Evolutionary conservation across 2,888 invertebrate species (phyloP).

Genomic region (Eilema depressum): DNA sequence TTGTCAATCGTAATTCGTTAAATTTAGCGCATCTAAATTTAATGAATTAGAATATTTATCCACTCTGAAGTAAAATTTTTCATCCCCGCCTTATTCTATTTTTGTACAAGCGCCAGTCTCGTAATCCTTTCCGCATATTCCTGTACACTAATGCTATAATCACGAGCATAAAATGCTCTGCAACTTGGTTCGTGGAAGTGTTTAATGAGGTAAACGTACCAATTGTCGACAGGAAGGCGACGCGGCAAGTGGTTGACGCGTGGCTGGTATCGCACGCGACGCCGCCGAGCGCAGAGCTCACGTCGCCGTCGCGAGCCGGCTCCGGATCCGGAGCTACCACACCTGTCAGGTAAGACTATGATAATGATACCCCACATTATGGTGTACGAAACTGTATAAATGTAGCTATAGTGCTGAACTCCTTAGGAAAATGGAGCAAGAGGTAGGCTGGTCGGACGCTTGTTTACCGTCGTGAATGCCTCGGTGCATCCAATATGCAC

Average conservation of each 20-base stretch:
- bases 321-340: constrained; percentile 97
- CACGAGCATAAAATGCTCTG: constrained; percentile 25
- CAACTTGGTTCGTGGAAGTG: constrained; percentile 26
- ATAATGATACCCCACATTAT: too few relatives aligned
- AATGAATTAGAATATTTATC: neutral
- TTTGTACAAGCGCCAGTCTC: constrained; percentile 18
- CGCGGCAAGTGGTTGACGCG: constrained; percentile 96
- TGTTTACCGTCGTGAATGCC: neutral
- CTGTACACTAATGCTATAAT: constrained; percentile 33
- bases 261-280: constrained; percentile 97
- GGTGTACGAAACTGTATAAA: too few relatives aligned
- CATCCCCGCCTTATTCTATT: constrained; percentile 17
- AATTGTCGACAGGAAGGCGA: constrained; percentile 91
- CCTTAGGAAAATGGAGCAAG: neutral
- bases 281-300: constrained; percentile 88
- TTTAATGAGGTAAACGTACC: constrained; percentile 50
- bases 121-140: constrained; percentile 28
- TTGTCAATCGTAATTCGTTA: neutral
- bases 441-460: neutral
- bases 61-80: constrained; percentile 7
- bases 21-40: neutral
- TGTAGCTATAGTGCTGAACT: neutral
- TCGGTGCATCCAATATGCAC: too few relatives aligned
- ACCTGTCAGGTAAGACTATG: constrained; percentile 90
- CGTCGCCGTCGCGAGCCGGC: constrained; percentile 89